Conservation (phyloP, 2,113 vertebrate species). For the Benitochromis conjunctus region DNA sequence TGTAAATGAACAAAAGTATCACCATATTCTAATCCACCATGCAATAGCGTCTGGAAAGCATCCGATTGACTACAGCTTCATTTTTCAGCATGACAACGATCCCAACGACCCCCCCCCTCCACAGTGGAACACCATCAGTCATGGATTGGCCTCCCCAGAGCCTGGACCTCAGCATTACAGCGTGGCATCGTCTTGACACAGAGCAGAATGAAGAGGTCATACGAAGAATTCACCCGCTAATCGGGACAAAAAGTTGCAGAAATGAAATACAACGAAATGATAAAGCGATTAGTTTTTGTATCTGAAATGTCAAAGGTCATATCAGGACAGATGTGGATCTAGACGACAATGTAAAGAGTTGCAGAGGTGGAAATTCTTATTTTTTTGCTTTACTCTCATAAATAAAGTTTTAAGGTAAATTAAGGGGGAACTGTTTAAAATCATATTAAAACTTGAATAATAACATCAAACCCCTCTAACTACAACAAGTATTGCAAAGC, state of each 20-base stretch:
- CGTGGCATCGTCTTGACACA: too few relatives aligned
- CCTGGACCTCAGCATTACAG: too few relatives aligned
- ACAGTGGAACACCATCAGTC: too few relatives aligned
- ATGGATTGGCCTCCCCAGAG: too few relatives aligned
- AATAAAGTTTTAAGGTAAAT: neutral
- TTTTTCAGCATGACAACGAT: neutral
- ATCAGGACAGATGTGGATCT: neutral
- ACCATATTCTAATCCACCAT: rapidly evolving
- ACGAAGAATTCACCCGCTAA: too few relatives aligned
- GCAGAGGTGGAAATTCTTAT: neutral
- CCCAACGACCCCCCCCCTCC: neutral
- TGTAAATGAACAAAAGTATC: neutral
- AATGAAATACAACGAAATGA: neutral
- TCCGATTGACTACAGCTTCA: neutral
- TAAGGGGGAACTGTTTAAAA: neutral
- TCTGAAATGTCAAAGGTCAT: neutral
- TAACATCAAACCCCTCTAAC: neutral
- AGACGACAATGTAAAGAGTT: neutral
- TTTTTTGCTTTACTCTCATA: neutral
- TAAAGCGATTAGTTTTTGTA: neutral
- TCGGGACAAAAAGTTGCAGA: too few relatives aligned
- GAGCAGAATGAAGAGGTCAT: too few relatives aligned
- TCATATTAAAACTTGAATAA: neutral
- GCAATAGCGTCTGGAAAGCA: neutral
- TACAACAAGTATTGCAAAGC: neutral